phyloP scores from a whole-genome alignment of 1,140 invertebrate genomes.

The Drosophila carrolli region DNA sequence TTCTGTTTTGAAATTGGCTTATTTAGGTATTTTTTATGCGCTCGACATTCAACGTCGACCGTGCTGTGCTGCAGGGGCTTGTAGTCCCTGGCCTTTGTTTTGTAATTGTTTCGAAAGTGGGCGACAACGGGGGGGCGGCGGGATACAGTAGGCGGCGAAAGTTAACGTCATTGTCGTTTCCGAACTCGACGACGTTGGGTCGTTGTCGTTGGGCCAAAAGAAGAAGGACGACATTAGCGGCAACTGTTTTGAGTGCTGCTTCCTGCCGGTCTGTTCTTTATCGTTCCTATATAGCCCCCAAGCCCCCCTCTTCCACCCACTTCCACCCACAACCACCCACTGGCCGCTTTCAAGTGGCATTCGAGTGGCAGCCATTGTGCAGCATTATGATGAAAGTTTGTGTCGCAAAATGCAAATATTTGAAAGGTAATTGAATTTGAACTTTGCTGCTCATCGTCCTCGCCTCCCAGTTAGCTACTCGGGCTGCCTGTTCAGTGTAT shows the following conservation, averaged over 20 bases:
- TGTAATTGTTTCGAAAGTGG: conserved; percentile 76
- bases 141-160: conserved; percentile 72
- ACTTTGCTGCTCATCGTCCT: conserved; percentile 69
- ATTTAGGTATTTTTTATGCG: conserved; percentile 76
- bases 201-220: conserved; percentile 46
- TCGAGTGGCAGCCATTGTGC: conserved; percentile 81
- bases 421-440: conserved; percentile 84
- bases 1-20: conserved; percentile 77
- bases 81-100: conserved; percentile 65
- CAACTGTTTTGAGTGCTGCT: conserved; percentile 80
- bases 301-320: neutral
- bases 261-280: conserved; percentile 76
- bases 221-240: conserved; percentile 78
- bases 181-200: conserved; percentile 45
- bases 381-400: conserved; percentile 82
- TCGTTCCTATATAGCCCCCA: conserved; percentile 32
- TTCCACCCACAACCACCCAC: conserved; percentile 12
- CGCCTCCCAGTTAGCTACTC: conserved; percentile 41
- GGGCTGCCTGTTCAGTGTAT: conserved; percentile 20
- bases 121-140: conserved; percentile 10
- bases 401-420: conserved; percentile 83
- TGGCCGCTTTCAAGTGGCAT: conserved; percentile 74
- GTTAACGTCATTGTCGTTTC: conserved; percentile 74
- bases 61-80: conserved; percentile 23
- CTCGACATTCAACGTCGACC: conserved; percentile 24